Evolutionary conservation across 1,140 invertebrate species (phyloP).

Genomic region (Proctacanthus coquilletti): DNA sequence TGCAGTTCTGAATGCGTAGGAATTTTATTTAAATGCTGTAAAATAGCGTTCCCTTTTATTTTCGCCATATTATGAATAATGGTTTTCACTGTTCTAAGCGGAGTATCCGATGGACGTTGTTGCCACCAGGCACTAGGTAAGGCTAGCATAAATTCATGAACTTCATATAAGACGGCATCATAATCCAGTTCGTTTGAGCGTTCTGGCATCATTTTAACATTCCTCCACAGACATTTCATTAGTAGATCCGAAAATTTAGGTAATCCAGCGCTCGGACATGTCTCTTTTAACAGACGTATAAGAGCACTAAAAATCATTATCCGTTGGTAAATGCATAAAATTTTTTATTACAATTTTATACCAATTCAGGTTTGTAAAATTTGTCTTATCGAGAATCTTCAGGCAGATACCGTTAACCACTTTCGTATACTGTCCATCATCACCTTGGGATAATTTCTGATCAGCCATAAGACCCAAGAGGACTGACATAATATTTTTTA

Average conservation of each 20-base stretch:
- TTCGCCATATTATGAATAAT: constrained; percentile 73
- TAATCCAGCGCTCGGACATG: constrained; percentile 43
- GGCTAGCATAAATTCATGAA: constrained; percentile 60
- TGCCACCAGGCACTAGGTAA: constrained; percentile 62
- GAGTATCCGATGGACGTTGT: constrained; percentile 50
- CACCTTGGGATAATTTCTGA: constrained; percentile 21
- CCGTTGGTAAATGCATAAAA: background rate
- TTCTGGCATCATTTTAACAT: constrained; percentile 53
- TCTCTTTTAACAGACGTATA: constrained; percentile 58
- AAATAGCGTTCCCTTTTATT: constrained; percentile 56
- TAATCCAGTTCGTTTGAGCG: constrained; percentile 57
- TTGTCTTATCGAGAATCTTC: constrained; percentile 24
- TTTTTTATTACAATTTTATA: constrained; percentile 5
- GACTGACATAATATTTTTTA: constrained; percentile 28
- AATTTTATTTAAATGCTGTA: constrained; percentile 62
- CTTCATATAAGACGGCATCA: constrained; percentile 55
- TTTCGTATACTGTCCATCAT: constrained; percentile 28
- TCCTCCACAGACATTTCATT: constrained; percentile 80
- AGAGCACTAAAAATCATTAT: constrained; percentile 45
- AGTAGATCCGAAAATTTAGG: constrained; percentile 63
- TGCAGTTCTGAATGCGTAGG: constrained; percentile 71
- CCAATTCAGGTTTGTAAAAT: constrained; percentile 30
- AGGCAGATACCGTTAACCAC: constrained; percentile 29
- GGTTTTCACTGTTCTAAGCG: constrained; percentile 78
- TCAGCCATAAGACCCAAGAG: constrained; percentile 26